phyloP scores from a whole-genome alignment of 2,113 vertebrate species.

The mouse (Mus musculus) region GRCm39 chr1:98199001-98199500 shows the following conservation, averaged over 20 bases:
- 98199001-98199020: background rate
- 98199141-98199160: background rate
- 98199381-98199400: background rate
- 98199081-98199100: background rate
- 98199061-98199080: slow-evolving; percentile 19
- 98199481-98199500: background rate
- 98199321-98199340: background rate
- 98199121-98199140: background rate
- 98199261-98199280: no score
- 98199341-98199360: background rate
- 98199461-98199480: background rate
- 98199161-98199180: background rate
- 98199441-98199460: slow-evolving; percentile 29
- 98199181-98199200: no score
- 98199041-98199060: background rate
- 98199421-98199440: background rate
- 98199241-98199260: no score
- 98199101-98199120: slow-evolving; percentile 36
- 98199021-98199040: background rate
- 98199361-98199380: background rate
- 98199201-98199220: no score
- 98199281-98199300: background rate
- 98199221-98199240: no score
- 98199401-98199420: background rate
- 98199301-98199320: background rate